Conservation (phyloP, 2,113 vertebrate genomes). For the Pelecanus crispus region DNA sequence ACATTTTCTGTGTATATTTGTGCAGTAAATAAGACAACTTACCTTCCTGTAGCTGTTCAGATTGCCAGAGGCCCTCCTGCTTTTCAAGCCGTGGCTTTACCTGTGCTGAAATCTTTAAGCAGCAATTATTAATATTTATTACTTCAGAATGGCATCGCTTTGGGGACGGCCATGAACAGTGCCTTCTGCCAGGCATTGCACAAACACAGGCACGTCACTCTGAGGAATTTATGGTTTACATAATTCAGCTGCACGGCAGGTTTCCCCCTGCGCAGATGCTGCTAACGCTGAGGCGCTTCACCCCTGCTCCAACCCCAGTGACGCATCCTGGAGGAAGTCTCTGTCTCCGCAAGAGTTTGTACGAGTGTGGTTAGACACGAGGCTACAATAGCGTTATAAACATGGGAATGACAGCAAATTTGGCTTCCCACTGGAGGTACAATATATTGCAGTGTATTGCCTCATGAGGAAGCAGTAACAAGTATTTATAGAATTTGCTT, state of each 20-base stretch:
- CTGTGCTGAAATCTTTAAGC: neutral
- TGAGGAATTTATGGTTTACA: neutral
- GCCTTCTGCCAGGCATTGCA: constrained; percentile 6
- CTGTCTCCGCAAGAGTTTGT: neutral
- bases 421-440: neutral
- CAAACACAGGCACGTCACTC: neutral
- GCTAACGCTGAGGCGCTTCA: neutral
- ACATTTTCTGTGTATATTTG: neutral
- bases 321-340: neutral
- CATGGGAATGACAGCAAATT: neutral
- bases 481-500: neutral
- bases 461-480: neutral
- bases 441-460: neutral
- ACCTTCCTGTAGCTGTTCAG: neutral
- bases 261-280: rapidly evolving
- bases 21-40: constrained; percentile 21
- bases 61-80: neutral
- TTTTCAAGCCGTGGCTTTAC: neutral
- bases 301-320: neutral
- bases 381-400: neutral
- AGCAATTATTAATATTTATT: constrained; percentile 49
- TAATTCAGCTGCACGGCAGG: neutral
- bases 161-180: neutral
- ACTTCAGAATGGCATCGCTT: neutral
- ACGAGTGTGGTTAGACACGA: neutral